phyloP scores from a whole-genome alignment of 2,797 vertebrate species.

The Xenopus petersii region DNA sequence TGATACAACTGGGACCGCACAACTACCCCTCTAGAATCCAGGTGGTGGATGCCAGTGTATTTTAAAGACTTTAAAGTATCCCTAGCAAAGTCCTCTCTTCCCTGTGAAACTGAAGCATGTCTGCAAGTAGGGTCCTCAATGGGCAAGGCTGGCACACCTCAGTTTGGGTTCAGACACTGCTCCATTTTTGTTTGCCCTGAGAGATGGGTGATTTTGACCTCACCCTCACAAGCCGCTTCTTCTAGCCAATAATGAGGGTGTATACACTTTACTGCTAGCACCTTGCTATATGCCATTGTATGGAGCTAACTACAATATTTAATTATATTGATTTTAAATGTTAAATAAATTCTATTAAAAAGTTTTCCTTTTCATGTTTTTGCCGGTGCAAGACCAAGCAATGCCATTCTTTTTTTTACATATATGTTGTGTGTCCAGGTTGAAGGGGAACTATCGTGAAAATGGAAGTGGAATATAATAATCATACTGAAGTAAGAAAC shows the following conservation, averaged over 20 bases:
- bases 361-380: background rate
- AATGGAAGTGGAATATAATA: too few relatives aligned
- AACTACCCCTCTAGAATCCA: background rate
- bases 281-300: conserved; percentile 2
- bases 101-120: background rate
- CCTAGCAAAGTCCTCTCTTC: background rate
- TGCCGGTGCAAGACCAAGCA: too few relatives aligned
- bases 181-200: background rate
- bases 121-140: background rate
- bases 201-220: background rate
- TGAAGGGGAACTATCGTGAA: too few relatives aligned
- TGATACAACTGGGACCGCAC: background rate
- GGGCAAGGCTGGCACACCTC: background rate
- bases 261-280: conserved; percentile 1
- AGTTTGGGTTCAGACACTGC: background rate
- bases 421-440: too few relatives aligned
- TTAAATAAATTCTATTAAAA: conserved; percentile 35
- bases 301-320: conserved; percentile 28
- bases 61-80: conserved; percentile 22
- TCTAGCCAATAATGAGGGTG: background rate
- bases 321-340: conserved; percentile 33
- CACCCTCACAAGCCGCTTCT: background rate
- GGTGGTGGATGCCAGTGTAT: background rate
- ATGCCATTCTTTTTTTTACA: too few relatives aligned
- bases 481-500: too few relatives aligned